These are phyloP conservation scores for Motacilla tschutschensis DNA, from an alignment of 2,113 vertebrate genomes.

Conservation along the genomic window DNA sequence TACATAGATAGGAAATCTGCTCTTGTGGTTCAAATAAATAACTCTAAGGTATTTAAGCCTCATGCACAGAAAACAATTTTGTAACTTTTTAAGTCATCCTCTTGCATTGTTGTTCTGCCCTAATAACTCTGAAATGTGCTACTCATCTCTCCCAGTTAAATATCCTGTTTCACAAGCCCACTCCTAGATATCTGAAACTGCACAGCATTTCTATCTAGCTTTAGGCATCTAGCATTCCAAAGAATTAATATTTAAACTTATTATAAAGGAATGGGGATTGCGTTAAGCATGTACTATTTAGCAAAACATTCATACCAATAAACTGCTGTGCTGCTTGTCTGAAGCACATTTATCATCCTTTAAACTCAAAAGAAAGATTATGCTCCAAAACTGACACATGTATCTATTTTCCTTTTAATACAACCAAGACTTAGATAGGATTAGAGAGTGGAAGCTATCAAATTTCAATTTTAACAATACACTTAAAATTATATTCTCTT, in stretches of 20 bases:
- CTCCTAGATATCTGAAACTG: conserved; percentile 76
- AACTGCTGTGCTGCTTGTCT: conserved; percentile 52
- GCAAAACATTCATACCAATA: conserved; percentile 68
- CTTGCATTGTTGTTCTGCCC: conserved; percentile 55
- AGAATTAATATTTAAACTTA: conserved; percentile 84
- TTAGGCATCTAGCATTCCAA: conserved; percentile 80
- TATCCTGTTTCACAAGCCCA: conserved; percentile 81
- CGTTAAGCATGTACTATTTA: conserved; percentile 73
- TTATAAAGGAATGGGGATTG: conserved; percentile 76
- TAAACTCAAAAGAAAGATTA: conserved; percentile 47
- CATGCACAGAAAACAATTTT: conserved; percentile 61
- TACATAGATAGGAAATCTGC: conserved; percentile 5
- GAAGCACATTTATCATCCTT: conserved; percentile 62
- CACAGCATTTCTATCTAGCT: conserved; percentile 74
- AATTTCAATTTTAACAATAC: conserved; percentile 63
- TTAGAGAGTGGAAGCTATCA: conserved; percentile 51
- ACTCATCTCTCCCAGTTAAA: conserved; percentile 74
- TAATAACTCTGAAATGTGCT: conserved; percentile 72
- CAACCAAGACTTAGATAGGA: conserved; percentile 37
- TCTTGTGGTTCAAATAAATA: conserved; percentile 32
- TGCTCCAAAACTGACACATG: conserved; percentile 40
- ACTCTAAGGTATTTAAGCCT: conserved; percentile 62
- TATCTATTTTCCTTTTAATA: conserved; percentile 54
- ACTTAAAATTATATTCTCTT: conserved; percentile 64
- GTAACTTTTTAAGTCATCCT: conserved; percentile 60